Evolutionary conservation across 2,888 invertebrate genomes (phyloP).

Genomic region (Caenorhabditis wallacei): DNA sequence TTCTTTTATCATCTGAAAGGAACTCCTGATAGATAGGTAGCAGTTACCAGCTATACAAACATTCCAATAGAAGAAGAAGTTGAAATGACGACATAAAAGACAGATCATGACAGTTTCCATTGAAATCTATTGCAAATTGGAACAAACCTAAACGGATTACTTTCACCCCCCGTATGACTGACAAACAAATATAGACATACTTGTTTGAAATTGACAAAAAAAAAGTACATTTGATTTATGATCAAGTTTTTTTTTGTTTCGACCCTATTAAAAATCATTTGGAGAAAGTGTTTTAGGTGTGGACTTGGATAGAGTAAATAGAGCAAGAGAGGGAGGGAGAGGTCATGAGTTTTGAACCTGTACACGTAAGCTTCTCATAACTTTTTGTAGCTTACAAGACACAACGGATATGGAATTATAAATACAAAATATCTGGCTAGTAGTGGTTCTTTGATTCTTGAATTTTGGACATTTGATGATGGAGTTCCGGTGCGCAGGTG

Average conservation of each 20-base stretch:
- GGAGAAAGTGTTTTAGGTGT: conserved; percentile 12
- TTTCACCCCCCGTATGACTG: conserved; percentile 4
- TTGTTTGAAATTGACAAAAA: neutral
- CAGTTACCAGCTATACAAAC: conserved; percentile 13
- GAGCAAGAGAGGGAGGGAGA: conserved; percentile 18
- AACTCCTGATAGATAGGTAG: neutral
- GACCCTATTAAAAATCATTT: conserved; percentile 4
- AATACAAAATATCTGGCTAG: neutral
- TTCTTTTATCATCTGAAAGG: neutral
- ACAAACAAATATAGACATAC: conserved; percentile 21
- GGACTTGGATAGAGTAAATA: neutral
- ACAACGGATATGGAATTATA: neutral
- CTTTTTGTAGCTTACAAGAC: conserved; percentile 20
- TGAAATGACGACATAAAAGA: conserved; percentile 33
- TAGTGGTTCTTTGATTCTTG: conserved; percentile 19
- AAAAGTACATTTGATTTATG: conserved; percentile 40
- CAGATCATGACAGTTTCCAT: conserved; percentile 1
- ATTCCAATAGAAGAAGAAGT: neutral
- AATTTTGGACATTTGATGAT: conserved; percentile 25
- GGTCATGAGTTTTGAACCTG: conserved; percentile 35
- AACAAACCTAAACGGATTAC: conserved; percentile 42
- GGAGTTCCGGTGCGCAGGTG: conserved; percentile 19
- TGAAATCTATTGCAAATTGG: conserved; percentile 14
- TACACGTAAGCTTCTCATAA: conserved; percentile 6
- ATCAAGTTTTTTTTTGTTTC: conserved; percentile 4